phyloP scores from a whole-genome alignment of 1,140 invertebrate species.

The Nasonia longicornis region DNA sequence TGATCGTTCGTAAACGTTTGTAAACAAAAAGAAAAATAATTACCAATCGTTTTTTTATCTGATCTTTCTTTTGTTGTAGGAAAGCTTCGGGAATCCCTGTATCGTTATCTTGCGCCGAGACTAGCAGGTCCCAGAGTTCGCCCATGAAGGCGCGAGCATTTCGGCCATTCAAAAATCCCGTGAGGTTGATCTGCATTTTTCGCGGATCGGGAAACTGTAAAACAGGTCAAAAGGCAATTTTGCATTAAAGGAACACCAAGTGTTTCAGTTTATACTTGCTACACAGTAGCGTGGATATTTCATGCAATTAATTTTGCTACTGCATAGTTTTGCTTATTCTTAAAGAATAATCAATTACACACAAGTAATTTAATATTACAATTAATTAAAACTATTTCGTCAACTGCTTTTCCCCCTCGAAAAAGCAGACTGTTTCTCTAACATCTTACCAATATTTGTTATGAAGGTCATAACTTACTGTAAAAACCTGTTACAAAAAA shows the following conservation, averaged over 20 bases:
- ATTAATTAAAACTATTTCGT: conserved; percentile 44
- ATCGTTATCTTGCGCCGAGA: conserved; percentile 95
- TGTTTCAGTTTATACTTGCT: not conserved
- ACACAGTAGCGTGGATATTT: conserved; percentile 9
- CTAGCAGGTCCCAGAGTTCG: conserved; percentile 94
- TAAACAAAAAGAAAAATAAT: conserved; percentile 52
- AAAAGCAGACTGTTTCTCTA: conserved; percentile 64
- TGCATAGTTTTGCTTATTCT: conserved; percentile 20
- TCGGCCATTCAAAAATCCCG: conserved; percentile 98
- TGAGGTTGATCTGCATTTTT: conserved; percentile 99
- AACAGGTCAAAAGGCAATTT: conserved; percentile 41
- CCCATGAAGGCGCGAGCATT: conserved; percentile 98
- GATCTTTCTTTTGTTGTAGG: conserved; percentile 96
- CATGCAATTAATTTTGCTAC: conserved; percentile 39
- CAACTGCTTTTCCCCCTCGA: conserved; percentile 71
- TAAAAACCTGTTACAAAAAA: conserved; percentile 39
- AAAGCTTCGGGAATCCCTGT: conserved; percentile 94
- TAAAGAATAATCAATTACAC: conserved; percentile 16
- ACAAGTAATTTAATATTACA: conserved; percentile 18
- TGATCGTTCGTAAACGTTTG: not conserved
- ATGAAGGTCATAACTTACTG: conserved; percentile 40
- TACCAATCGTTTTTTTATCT: conserved; percentile 89
- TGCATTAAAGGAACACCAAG: conserved; percentile 21
- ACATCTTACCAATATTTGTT: conserved; percentile 60
- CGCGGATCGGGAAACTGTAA: conserved; percentile 93